These are phyloP conservation scores for Hypotaenidia philippensis DNA, from an alignment of 2,797 vertebrate genomes.

Conservation along the genomic window DNA sequence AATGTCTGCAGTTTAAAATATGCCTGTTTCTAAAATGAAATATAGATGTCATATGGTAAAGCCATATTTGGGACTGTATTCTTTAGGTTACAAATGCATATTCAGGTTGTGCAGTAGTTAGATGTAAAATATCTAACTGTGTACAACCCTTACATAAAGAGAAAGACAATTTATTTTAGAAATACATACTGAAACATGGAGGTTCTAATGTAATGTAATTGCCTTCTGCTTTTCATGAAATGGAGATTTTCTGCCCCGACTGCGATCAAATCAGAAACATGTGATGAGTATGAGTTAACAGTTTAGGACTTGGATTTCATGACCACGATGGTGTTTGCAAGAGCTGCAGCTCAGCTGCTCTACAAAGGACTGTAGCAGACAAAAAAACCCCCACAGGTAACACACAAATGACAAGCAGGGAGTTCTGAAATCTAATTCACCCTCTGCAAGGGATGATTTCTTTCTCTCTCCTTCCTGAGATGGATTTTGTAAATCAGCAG, in stretches of 20 bases:
- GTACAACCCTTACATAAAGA: not conserved
- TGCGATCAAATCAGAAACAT: conserved; percentile 50
- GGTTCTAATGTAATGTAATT: not conserved
- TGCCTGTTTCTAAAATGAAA: conserved; percentile 55
- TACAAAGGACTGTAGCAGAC: not conserved
- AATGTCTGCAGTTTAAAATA: conserved; percentile 63
- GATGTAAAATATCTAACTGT: not conserved
- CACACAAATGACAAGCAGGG: not conserved
- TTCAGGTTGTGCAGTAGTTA: not conserved
- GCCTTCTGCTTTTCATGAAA: conserved; percentile 55
- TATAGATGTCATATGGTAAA: conserved; percentile 7
- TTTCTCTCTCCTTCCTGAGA: not conserved
- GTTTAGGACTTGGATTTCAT: not conserved
- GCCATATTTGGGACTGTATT: not conserved
- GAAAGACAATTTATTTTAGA: not conserved
- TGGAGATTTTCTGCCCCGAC: conserved; percentile 38
- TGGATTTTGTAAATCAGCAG: not conserved
- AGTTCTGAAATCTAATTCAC: not conserved
- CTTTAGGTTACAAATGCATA: not conserved
- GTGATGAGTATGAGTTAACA: conserved; percentile 20
- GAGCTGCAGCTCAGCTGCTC: not conserved
- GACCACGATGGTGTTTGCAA: not conserved
- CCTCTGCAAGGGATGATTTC: not conserved
- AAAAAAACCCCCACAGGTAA: not conserved
- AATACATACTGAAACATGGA: not conserved